These are phyloP conservation scores for Campaea margaritaria DNA, from an alignment of 2,888 invertebrate species.

Conservation along the genomic window DNA sequence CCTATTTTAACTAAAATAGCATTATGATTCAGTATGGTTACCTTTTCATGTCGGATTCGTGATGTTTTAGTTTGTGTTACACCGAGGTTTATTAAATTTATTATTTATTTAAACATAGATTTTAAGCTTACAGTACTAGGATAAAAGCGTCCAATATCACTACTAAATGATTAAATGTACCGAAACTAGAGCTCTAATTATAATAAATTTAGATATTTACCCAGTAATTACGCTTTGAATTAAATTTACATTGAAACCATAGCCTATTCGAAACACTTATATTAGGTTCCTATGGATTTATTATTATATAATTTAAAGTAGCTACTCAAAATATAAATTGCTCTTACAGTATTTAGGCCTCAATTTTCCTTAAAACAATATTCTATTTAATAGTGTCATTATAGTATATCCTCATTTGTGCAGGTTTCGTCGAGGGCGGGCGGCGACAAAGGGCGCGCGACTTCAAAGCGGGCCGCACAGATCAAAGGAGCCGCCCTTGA, in stretches of 20 bases:
- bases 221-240: too few relatives aligned
- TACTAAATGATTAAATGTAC: too few relatives aligned
- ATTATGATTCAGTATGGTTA: too few relatives aligned
- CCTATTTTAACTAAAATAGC: too few relatives aligned
- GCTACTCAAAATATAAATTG: neutral
- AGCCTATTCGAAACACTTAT: neutral
- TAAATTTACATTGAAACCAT: neutral
- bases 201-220: neutral
- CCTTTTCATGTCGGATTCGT: too few relatives aligned
- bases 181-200: neutral
- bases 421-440: constrained; percentile 58
- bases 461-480: constrained; percentile 69
- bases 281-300: too few relatives aligned
- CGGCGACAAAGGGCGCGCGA: constrained; percentile 67
- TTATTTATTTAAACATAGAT: too few relatives aligned
- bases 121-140: too few relatives aligned
- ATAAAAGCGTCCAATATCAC: too few relatives aligned
- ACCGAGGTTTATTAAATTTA: too few relatives aligned
- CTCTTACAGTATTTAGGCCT: constrained; percentile 1
- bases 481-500: constrained; percentile 67
- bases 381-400: constrained; percentile 54
- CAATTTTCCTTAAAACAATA: constrained; percentile 11
- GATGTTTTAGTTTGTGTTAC: too few relatives aligned
- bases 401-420: constrained; percentile 63
- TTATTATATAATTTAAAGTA: neutral